These are phyloP conservation scores for Pluvialis apricaria DNA, from an alignment of 2,113 vertebrate species.

Conservation along the genomic window DNA sequence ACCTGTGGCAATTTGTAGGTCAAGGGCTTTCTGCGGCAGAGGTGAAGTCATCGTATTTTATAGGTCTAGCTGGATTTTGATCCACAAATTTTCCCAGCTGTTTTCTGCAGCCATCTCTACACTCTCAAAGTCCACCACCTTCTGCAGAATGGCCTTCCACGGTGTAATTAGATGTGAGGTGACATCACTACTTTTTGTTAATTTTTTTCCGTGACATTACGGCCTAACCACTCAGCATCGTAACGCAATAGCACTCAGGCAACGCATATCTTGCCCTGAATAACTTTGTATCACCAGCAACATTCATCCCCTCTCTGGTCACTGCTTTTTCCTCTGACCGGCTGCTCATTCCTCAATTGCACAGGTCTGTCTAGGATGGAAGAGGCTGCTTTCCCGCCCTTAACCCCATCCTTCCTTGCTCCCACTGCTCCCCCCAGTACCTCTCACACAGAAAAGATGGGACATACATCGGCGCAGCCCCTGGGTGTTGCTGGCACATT, in stretches of 20 bases:
- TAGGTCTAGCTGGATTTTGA: neutral
- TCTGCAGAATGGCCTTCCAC: neutral
- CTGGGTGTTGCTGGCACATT: neutral
- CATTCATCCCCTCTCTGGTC: neutral
- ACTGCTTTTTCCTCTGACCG: neutral
- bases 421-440: neutral
- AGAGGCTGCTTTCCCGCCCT: neutral
- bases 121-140: neutral
- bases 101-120: neutral
- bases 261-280: neutral
- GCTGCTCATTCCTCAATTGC: neutral
- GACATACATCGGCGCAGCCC: fast-evolving
- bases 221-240: neutral
- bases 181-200: neutral
- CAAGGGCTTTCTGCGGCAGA: neutral
- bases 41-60: neutral
- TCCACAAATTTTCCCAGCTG: neutral
- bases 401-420: neutral
- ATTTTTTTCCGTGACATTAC: neutral
- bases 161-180: neutral
- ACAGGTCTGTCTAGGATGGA: neutral
- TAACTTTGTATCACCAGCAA: neutral
- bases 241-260: neutral
- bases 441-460: neutral
- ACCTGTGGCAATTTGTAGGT: neutral